A percentile compares a stretch with the other conserved stretches of the same genome.
Conservation (phyloP, 2,113 vertebrate species). For the Isichthys henryi region DNA sequence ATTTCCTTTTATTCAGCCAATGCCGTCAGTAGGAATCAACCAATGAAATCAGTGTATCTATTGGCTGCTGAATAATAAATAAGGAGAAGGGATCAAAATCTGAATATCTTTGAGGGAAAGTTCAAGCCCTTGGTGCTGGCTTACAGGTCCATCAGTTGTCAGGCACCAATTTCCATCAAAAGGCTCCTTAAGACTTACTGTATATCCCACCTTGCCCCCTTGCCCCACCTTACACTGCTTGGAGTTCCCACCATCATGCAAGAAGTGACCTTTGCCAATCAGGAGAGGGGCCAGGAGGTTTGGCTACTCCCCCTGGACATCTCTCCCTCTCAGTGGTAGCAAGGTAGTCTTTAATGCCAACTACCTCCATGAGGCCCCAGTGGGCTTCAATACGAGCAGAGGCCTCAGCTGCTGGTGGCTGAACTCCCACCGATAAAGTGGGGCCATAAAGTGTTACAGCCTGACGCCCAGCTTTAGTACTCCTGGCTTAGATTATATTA, state of each 20-base stretch:
- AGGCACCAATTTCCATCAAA: background rate
- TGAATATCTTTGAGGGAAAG: background rate
- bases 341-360: background rate
- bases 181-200: background rate
- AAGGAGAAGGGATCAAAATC: background rate
- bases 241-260: background rate
- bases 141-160: background rate
- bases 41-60: background rate
- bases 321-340: background rate
- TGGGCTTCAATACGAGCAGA: background rate
- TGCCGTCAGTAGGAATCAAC: background rate
- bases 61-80: background rate
- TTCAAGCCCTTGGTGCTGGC: background rate
- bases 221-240: background rate
- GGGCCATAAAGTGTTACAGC: background rate
- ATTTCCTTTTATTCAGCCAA: background rate
- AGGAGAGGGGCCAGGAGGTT: background rate
- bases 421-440: background rate
- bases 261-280: background rate
- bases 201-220: background rate
- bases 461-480: background rate
- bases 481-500: background rate
- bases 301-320: background rate
- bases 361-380: background rate
- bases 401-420: background rate